Evolutionary conservation across 2,113 vertebrate species (phyloP).

Genomic region (Pavo muticus): DNA sequence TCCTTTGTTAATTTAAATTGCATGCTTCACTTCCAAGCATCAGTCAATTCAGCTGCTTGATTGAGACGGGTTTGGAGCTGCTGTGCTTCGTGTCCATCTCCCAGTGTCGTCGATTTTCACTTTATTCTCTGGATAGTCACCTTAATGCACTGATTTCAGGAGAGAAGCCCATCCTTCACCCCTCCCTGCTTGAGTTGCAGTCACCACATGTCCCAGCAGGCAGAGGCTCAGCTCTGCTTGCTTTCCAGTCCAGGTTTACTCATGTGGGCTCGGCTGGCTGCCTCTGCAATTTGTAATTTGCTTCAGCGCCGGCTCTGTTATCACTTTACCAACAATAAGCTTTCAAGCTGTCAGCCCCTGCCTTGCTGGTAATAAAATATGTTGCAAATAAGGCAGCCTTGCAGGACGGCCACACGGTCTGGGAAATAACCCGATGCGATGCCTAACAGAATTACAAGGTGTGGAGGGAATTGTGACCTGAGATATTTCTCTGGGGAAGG

Average conservation of each 20-base stretch:
- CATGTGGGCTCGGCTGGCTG: not conserved
- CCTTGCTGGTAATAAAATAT: not conserved
- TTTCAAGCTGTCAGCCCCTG: not conserved
- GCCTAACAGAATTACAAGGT: not conserved
- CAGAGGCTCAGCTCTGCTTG: not conserved
- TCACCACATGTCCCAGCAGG: not conserved
- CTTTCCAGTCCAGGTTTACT: not conserved
- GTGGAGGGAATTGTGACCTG: not conserved
- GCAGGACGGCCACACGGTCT: not conserved
- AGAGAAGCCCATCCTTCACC: not conserved
- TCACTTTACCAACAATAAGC: not conserved
- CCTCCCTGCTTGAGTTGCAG: not conserved
- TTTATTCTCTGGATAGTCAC: not conserved
- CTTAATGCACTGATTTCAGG: not conserved
- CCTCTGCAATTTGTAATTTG: not conserved
- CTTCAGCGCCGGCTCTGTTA: not conserved
- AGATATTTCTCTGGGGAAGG: not conserved
- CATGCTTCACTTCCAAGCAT: not conserved
- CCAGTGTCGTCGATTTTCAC: not conserved
- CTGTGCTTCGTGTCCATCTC: not conserved
- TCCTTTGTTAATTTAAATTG: not conserved
- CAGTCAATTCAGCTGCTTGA: not conserved
- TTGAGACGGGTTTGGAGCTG: not conserved
- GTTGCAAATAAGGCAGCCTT: not conserved
- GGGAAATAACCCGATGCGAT: not conserved